Evolutionary conservation across 2,888 invertebrate genomes (phyloP).

Genomic region (Hemistola chrysoprasaria): DNA sequence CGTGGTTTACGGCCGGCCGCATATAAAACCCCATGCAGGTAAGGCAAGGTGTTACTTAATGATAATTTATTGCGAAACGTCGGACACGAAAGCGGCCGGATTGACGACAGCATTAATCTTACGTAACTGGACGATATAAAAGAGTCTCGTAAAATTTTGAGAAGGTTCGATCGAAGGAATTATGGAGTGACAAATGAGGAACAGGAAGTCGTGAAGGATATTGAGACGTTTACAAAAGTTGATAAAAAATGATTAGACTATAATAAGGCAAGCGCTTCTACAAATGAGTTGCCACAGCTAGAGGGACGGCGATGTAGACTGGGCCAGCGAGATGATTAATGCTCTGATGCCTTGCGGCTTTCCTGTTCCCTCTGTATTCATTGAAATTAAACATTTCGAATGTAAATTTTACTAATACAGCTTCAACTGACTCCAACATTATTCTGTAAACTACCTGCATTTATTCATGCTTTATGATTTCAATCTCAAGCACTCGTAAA

Average conservation of each 20-base stretch:
- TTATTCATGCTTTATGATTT: slow-evolving; percentile 4
- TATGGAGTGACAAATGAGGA: slow-evolving; percentile 38
- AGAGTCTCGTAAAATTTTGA: slow-evolving; percentile 45
- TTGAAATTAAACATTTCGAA: slow-evolving; percentile 51
- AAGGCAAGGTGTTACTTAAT: slow-evolving; percentile 76
- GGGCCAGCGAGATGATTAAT: slow-evolving; percentile 66
- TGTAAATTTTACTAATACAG: slow-evolving; percentile 24
- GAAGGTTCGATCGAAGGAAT: slow-evolving; percentile 51
- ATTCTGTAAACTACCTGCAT: not conserved
- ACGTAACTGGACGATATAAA: slow-evolving; percentile 63
- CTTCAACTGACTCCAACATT: slow-evolving; percentile 11
- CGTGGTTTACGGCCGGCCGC: slow-evolving; percentile 61
- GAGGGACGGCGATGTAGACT: slow-evolving; percentile 66
- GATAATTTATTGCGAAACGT: slow-evolving; percentile 76
- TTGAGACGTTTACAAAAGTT: slow-evolving; percentile 69
- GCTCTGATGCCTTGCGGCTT: slow-evolving; percentile 45
- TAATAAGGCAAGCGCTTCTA: slow-evolving; percentile 63
- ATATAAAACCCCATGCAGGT: slow-evolving; percentile 60
- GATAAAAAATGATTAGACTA: slow-evolving; percentile 50
- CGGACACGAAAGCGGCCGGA: slow-evolving; percentile 51
- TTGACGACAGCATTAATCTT: slow-evolving; percentile 73
- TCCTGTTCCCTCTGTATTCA: slow-evolving; percentile 33
- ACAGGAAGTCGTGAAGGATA: slow-evolving; percentile 68
- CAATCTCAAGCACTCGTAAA: slow-evolving; percentile 1
- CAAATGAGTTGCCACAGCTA: slow-evolving; percentile 62